Evolutionary conservation across 2,888 invertebrate genomes (phyloP).

Genomic region (Teleiodes luculella): DNA sequence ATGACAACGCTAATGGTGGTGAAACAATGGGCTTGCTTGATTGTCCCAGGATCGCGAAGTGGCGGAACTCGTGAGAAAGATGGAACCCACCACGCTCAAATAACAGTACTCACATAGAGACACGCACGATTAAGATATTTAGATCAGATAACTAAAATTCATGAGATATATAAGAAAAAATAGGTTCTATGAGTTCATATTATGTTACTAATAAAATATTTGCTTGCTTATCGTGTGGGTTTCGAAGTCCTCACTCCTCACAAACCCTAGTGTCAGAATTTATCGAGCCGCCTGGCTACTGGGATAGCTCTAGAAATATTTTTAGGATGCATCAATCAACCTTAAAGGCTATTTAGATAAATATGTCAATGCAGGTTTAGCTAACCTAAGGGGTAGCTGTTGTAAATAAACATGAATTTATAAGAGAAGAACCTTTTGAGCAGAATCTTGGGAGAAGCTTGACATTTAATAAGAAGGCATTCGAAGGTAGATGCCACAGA

Average conservation of each 20-base stretch:
- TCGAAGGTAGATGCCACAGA: background rate
- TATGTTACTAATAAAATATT: no score
- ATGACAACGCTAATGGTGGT: slow-evolving; percentile 8
- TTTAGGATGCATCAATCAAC: no score
- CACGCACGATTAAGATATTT: background rate
- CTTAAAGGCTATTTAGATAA: no score
- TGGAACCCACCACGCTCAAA: background rate
- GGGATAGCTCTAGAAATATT: no score
- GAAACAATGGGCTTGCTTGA: slow-evolving; percentile 15
- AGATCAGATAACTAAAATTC: background rate
- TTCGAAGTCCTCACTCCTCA: no score
- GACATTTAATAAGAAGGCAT: slow-evolving; percentile 1
- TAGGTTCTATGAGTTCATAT: no score
- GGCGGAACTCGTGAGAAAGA: slow-evolving; percentile 15
- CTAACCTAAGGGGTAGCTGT: no score
- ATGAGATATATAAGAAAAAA: background rate
- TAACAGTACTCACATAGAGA: slow-evolving; percentile 1
- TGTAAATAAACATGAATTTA: no score
- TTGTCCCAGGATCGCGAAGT: slow-evolving; percentile 8
- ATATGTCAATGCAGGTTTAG: no score
- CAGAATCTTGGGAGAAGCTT: background rate
- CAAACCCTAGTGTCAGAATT: no score
- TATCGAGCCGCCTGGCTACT: no score
- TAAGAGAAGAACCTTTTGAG: slow-evolving; percentile 1
- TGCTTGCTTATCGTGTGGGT: no score